A percentile compares a stretch with the other conserved stretches of the same genome.
Conservation (phyloP, 2,113 vertebrate genomes). For the Miniopterus natalensis region DNA sequence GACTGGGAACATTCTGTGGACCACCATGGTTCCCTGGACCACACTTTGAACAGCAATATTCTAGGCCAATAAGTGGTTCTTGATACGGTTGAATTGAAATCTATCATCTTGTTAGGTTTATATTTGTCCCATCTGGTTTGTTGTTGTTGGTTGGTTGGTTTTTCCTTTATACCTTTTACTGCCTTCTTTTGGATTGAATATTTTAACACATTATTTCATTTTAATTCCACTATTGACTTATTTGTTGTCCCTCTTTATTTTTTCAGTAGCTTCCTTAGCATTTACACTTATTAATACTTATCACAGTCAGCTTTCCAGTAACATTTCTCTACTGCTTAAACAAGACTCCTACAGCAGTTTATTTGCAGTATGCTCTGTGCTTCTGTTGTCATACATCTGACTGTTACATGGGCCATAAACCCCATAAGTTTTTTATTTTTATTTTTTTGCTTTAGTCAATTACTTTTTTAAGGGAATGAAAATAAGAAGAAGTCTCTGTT, state of each 20-base stretch:
- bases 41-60: not conserved
- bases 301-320: not conserved
- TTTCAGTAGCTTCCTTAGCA: not conserved
- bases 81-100: not conserved
- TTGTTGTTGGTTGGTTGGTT: not conserved
- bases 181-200: not conserved
- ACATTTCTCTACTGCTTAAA: not conserved
- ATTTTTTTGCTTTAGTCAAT: not conserved
- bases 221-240: not conserved
- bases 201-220: not conserved
- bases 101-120: not conserved
- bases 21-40: not conserved
- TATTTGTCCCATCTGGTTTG: not conserved
- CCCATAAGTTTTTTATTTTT: not conserved
- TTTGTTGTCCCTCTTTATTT: not conserved
- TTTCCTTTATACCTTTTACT: not conserved
- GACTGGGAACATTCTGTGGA: not conserved
- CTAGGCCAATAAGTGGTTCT: not conserved
- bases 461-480: not conserved
- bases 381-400: not conserved
- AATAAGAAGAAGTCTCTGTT: not conserved
- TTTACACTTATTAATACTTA: not conserved
- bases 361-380: not conserved
- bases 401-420: not conserved
- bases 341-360: not conserved